Conservation (phyloP, 1,140 invertebrate species). For the Lineus longissimus region DNA sequence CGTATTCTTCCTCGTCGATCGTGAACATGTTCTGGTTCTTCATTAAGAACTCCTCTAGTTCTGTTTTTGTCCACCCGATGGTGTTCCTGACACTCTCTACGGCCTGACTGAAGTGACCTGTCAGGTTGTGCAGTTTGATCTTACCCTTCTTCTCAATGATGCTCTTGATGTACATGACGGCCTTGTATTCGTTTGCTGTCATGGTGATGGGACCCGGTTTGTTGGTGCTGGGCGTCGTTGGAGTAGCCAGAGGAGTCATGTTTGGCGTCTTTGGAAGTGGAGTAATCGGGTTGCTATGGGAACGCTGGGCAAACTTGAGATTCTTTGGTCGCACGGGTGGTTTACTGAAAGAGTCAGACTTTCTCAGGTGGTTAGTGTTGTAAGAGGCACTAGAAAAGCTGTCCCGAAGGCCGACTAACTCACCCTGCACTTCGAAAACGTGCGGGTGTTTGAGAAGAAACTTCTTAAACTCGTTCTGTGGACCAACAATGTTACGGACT, state of each 20-base stretch:
- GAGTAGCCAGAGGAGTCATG: conserved; percentile 11
- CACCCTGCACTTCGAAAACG: conserved; percentile 52
- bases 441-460: conserved; percentile 52
- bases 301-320: conserved; percentile 1
- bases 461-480: conserved; percentile 52
- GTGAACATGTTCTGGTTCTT: conserved; percentile 48
- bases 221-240: conserved; percentile 3
- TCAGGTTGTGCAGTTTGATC: conserved; percentile 45
- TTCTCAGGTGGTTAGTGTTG: not conserved
- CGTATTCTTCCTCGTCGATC: conserved; percentile 42
- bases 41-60: conserved; percentile 48
- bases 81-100: conserved; percentile 50
- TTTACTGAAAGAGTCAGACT: not conserved
- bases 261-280: not conserved
- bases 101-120: conserved; percentile 47
- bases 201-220: conserved; percentile 42
- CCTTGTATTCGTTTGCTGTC: conserved; percentile 54
- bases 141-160: conserved; percentile 52
- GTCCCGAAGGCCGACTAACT: conserved; percentile 49
- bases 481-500: conserved; percentile 54
- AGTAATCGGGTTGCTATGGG: not conserved
- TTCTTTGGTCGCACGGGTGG: not conserved
- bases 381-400: conserved; percentile 13
- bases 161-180: conserved; percentile 53
- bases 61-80: conserved; percentile 48